Evolutionary conservation across 2,888 invertebrate species (phyloP), one percentile per base, ranked within the genome.

Genomic region (Rhaphigaster nebulosa): DNA sequence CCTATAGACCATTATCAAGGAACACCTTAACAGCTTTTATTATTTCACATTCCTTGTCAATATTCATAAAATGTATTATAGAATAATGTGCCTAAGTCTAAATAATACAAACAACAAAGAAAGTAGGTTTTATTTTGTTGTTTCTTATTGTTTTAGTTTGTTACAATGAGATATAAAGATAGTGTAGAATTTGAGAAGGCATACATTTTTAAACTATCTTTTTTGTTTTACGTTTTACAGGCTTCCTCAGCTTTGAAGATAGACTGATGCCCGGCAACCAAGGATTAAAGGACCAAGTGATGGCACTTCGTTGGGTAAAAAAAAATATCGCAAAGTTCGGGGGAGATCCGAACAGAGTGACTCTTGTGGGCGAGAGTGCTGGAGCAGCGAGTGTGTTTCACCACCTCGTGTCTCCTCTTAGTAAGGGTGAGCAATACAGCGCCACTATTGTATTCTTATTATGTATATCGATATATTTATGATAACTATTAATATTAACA

Each of bases 231-330:
- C 26, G 10, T 60, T 60, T 60, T n/a, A 26, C 10, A 87, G 87
- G 87, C 0, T 87, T 87, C n/a, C 87, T 87, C 15, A 87, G 87
- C 29, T 87, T 87, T 70, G 70, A 70, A 70, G 70, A 70, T 26
- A 13, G 38, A 70, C 20, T 70, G 34, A 70, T 70, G 70, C 70
- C 70, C 1, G 70, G 70, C 5, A 70, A 70, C 20, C 70, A 34
- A 70, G 70, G 70, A 8, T 1, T 87, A 23, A 87, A 87, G n/a
- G 87, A 87, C 50, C 87, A 87, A 34, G 0, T 87, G n/a, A 87
- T 45, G 87, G 45, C 87, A 20, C 87, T 87, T 13, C n/a, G 6
- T 29, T 87, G 87, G 87, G 45, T 45, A 1, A n/a, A 45, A 45
- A 29, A 26, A 20, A 87, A 87, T 26, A 87, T 87, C 26, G 87